phyloP scores from a whole-genome alignment of 2,888 invertebrate genomes.

The Eupithecia pulchellata region DNA sequence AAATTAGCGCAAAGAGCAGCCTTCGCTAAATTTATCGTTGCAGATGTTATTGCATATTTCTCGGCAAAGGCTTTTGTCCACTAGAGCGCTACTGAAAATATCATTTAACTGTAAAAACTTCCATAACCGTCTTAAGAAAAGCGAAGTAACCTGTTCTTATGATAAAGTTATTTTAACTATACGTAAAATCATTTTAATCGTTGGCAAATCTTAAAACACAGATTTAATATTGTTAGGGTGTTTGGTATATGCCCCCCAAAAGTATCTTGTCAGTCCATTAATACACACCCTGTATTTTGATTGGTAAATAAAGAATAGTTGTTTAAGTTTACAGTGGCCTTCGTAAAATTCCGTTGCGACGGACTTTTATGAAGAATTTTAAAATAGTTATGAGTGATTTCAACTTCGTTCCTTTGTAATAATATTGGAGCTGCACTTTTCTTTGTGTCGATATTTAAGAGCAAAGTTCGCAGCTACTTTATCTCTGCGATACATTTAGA shows the following conservation, averaged over 20 bases:
- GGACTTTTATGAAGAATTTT: too few species aligned
- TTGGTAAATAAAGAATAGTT: neutral
- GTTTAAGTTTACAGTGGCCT: neutral
- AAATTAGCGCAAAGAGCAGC: conserved; percentile 15
- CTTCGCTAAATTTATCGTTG: conserved; percentile 23
- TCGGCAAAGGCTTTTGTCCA: conserved; percentile 11
- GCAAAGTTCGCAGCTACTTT: conserved; percentile 1
- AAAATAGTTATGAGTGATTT: conserved; percentile 4
- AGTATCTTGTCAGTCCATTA: too few species aligned
- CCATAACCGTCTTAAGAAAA: too few species aligned
- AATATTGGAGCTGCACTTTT: conserved; percentile 8
- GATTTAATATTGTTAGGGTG: too few species aligned
- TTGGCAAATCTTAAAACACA: too few species aligned
- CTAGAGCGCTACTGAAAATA: neutral
- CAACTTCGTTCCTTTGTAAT: conserved; percentile 6
- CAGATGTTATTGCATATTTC: conserved; percentile 36
- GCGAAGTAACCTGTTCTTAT: neutral
- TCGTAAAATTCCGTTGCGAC: neutral
- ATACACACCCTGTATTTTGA: too few species aligned
- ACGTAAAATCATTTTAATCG: too few species aligned
- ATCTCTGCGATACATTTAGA: neutral
- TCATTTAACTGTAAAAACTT: neutral
- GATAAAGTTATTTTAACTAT: too few species aligned
- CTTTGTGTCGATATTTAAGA: conserved; percentile 15
- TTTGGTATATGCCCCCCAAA: too few species aligned